Evolutionary conservation across 2,888 invertebrate species (phyloP).

Genomic region (Busseola fusca): DNA sequence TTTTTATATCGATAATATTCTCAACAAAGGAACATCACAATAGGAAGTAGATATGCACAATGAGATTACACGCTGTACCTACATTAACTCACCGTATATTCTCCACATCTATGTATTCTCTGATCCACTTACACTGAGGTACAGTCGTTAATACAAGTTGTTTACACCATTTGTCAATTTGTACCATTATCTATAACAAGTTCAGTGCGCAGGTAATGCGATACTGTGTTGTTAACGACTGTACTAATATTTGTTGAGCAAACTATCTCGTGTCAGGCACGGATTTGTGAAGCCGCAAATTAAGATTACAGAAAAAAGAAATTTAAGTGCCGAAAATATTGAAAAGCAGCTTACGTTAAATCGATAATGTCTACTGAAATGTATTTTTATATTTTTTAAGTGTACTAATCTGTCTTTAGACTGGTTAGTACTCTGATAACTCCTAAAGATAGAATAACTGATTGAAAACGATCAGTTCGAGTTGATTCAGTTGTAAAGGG

Average conservation of each 20-base stretch:
- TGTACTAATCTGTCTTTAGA: conserved; percentile 9
- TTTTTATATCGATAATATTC: background rate
- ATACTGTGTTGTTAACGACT: conserved; percentile 40
- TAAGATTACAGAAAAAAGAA: background rate
- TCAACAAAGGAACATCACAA: background rate
- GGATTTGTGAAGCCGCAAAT: conserved; percentile 12
- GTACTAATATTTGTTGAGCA: conserved; percentile 47
- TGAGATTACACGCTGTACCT: conserved; percentile 9
- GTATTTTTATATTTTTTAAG: conserved; percentile 18
- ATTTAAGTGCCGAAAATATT: background rate
- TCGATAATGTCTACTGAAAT: conserved; percentile 9
- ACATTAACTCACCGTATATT: conserved; percentile 29
- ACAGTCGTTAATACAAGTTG: conserved; percentile 58
- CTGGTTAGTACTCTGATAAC: too few relatives aligned
- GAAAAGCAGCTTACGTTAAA: conserved; percentile 4
- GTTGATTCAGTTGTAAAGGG: background rate
- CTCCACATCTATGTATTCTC: conserved; percentile 18
- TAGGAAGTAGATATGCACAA: background rate
- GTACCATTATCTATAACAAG: conserved; percentile 59
- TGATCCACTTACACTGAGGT: conserved; percentile 48
- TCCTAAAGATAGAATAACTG: too few relatives aligned
- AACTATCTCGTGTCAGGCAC: conserved; percentile 22
- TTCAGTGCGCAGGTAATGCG: conserved; percentile 50
- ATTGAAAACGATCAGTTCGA: background rate
- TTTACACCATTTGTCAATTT: conserved; percentile 64